These are phyloP conservation scores for Eledona agricola DNA, from an alignment of 2,888 invertebrate genomes.

Conservation along the genomic window DNA sequence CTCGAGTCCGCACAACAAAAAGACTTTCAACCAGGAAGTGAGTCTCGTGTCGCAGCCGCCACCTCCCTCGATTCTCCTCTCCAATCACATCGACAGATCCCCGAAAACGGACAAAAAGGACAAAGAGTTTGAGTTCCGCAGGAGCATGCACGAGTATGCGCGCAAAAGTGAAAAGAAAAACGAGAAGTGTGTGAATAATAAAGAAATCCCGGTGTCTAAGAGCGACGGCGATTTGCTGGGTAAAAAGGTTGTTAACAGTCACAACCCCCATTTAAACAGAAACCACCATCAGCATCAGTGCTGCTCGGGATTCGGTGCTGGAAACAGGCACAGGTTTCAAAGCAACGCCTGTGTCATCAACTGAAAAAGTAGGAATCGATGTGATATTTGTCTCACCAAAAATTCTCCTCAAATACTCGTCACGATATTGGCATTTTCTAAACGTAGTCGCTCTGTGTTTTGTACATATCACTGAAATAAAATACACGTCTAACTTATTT, in stretches of 20 bases:
- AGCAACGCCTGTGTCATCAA: slow-evolving; percentile 62
- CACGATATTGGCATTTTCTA: background rate
- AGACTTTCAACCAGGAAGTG: slow-evolving; percentile 36
- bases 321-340: slow-evolving; percentile 60
- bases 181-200: slow-evolving; percentile 28
- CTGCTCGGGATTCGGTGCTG: slow-evolving; percentile 63
- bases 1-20: slow-evolving; percentile 34
- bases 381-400: background rate
- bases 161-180: slow-evolving; percentile 46
- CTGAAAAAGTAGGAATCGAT: slow-evolving; percentile 45
- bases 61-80: slow-evolving; percentile 29
- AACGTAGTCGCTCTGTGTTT: no score
- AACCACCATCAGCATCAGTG: slow-evolving; percentile 60
- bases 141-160: slow-evolving; percentile 52
- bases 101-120: slow-evolving; percentile 2
- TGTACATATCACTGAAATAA: no score
- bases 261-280: slow-evolving; percentile 49
- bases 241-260: slow-evolving; percentile 49
- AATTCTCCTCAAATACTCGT: background rate
- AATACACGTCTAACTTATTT: no score
- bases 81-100: slow-evolving; percentile 22
- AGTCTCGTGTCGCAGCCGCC: slow-evolving; percentile 37
- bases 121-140: slow-evolving; percentile 49
- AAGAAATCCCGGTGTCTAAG: slow-evolving; percentile 50
- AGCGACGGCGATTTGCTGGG: slow-evolving; percentile 54